These are phyloP conservation scores for Lophius americanus DNA, from an alignment of 2,797 vertebrate species.

Conservation along the genomic window DNA sequence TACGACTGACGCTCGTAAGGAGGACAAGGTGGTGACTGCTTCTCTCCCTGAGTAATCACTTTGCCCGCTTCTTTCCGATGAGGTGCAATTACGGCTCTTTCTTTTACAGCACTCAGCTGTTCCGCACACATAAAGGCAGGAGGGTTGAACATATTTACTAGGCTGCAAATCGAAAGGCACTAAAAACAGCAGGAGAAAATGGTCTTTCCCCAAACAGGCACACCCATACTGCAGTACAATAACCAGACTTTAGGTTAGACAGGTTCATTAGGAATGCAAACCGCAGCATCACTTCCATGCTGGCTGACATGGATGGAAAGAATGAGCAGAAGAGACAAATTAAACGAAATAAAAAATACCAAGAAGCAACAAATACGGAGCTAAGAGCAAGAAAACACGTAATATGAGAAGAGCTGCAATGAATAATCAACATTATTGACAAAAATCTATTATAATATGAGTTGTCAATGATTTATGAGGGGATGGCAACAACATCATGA, in stretches of 20 bases:
- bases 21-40: constrained; percentile 50
- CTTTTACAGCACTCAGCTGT: constrained; percentile 73
- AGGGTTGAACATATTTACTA: constrained; percentile 65
- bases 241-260: constrained; percentile 42
- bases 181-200: constrained; percentile 45
- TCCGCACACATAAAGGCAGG: constrained; percentile 73
- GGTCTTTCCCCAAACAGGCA: background rate
- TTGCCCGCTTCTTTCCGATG: constrained; percentile 60
- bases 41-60: constrained; percentile 60
- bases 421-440: too few species aligned
- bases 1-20: constrained; percentile 37
- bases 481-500: too few species aligned
- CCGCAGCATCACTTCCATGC: constrained; percentile 44
- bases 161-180: constrained; percentile 56
- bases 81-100: constrained; percentile 77
- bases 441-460: too few species aligned
- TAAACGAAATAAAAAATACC: constrained; percentile 15
- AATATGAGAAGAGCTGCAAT: too few species aligned
- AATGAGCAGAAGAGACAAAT: constrained; percentile 4
- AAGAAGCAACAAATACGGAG: background rate
- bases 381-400: background rate
- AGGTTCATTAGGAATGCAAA: constrained; percentile 57
- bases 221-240: constrained; percentile 5
- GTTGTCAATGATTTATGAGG: too few species aligned
- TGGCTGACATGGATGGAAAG: constrained; percentile 44